These are phyloP conservation scores for Ecdyonurus torrentis DNA, from an alignment of 2,888 invertebrate species.

Conservation along the genomic window DNA sequence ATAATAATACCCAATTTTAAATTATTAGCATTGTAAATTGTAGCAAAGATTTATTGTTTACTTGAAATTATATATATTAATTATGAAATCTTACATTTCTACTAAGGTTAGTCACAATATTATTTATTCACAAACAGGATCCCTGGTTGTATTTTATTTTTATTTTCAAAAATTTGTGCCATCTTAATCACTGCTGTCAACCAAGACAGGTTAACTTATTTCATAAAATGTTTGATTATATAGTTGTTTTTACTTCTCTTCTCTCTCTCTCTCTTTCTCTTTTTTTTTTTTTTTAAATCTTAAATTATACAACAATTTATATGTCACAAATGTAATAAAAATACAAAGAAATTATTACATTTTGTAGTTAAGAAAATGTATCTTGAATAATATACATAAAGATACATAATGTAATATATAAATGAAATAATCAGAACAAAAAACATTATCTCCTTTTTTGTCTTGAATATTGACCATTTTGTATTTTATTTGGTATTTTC, in stretches of 20 bases:
- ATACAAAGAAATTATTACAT: not conserved
- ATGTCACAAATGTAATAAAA: not conserved
- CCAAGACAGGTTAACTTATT: not conserved
- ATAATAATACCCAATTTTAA: too few species aligned
- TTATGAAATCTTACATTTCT: too few species aligned
- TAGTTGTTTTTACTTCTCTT: too few species aligned
- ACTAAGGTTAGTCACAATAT: slow-evolving; percentile 1
- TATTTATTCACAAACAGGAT: slow-evolving; percentile 3
- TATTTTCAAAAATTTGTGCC: not conserved
- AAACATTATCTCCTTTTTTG: not conserved
- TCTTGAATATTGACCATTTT: not conserved
- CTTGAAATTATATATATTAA: not conserved
- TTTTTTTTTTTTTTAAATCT: too few species aligned
- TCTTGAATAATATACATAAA: not conserved
- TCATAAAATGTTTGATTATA: too few species aligned
- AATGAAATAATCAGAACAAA: not conserved
- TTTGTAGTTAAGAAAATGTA: not conserved
- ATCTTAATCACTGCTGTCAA: not conserved
- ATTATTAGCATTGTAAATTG: not conserved
- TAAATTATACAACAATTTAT: not conserved
- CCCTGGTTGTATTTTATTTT: not conserved
- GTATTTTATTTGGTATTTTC: not conserved
- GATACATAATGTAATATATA: not conserved
- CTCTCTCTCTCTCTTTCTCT: too few species aligned
- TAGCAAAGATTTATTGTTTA: not conserved